Percentiles rank a stretch among this genome's conserved stretches.
These are phyloP conservation scores for Piezodorus guildinii DNA, from an alignment of 1,140 invertebrate genomes.

Conservation along the genomic window DNA sequence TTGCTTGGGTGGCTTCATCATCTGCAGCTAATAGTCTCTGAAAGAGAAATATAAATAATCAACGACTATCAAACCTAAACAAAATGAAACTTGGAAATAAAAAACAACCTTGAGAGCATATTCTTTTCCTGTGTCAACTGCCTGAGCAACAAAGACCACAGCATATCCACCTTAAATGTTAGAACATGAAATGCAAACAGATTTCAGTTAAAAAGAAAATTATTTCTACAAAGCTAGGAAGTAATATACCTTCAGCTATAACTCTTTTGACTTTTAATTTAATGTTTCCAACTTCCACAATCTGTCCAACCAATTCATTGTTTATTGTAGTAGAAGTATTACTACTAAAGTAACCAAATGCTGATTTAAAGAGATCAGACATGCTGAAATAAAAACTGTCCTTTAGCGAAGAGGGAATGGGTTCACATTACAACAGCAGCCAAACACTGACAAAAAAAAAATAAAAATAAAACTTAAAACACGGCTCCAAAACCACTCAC, in stretches of 20 bases:
- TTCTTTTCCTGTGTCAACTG: slow-evolving; percentile 70
- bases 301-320: slow-evolving; percentile 84
- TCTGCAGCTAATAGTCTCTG: slow-evolving; percentile 64
- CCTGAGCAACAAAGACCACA: slow-evolving; percentile 86
- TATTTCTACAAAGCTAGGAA: not conserved
- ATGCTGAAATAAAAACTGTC: slow-evolving; percentile 37
- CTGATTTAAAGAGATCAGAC: slow-evolving; percentile 80
- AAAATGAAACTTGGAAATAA: not conserved
- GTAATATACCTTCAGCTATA: slow-evolving; percentile 76
- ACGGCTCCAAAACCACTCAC: too few species aligned
- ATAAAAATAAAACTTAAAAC: too few species aligned
- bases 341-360: slow-evolving; percentile 67
- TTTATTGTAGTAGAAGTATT: slow-evolving; percentile 43
- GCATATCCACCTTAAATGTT: slow-evolving; percentile 77
- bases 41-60: slow-evolving; percentile 23
- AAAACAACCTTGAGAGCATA: slow-evolving; percentile 74
- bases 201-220: not conserved
- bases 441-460: too few species aligned
- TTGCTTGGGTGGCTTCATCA: slow-evolving; percentile 61
- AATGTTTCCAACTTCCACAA: slow-evolving; percentile 76
- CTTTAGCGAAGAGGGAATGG: not conserved
- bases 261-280: slow-evolving; percentile 80
- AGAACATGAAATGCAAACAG: slow-evolving; percentile 22
- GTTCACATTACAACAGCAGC: slow-evolving; percentile 3
- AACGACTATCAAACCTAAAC: not conserved